Evolutionary conservation across 2,888 invertebrate species (phyloP).

Genomic region (Tinea pellionella): DNA sequence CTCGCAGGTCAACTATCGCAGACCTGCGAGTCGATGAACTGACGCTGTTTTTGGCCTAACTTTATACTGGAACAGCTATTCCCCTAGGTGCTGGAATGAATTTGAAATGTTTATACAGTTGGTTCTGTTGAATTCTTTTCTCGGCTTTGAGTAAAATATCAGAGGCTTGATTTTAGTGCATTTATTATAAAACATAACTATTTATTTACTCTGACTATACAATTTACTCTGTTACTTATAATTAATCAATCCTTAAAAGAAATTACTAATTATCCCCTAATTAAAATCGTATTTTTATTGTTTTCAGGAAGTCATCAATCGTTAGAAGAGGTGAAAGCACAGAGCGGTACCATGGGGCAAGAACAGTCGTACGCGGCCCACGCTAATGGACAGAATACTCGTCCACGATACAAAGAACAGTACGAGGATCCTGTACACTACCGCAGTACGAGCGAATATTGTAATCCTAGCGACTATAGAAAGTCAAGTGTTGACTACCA

Average conservation of each 20-base stretch:
- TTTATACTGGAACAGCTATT: too few relatives aligned
- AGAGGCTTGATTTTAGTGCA: too few relatives aligned
- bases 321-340: slow-evolving; percentile 23
- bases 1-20: slow-evolving; percentile 52
- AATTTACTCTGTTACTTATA: too few relatives aligned
- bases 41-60: slow-evolving; percentile 52
- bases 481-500: slow-evolving; percentile 7
- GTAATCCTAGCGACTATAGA: slow-evolving; percentile 16
- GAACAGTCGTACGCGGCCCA: slow-evolving; percentile 54
- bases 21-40: slow-evolving; percentile 41
- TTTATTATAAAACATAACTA: too few relatives aligned
- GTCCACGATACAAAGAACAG: slow-evolving; percentile 37
- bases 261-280: too few relatives aligned
- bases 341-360: slow-evolving; percentile 50
- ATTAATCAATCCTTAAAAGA: too few relatives aligned
- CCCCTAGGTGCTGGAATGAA: too few relatives aligned
- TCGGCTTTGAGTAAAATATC: too few relatives aligned
- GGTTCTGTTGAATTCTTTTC: too few relatives aligned
- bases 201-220: too few relatives aligned
- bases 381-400: slow-evolving; percentile 40
- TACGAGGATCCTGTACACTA: slow-evolving; percentile 43
- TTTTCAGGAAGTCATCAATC: slow-evolving; percentile 8
- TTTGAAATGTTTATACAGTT: too few relatives aligned
- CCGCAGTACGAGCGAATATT: slow-evolving; percentile 33
- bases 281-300: neutral